A percentile compares a stretch with the other conserved stretches of the same genome.
Conservation (phyloP, 1,140 invertebrate species). For the Nilaparvata lugens region DNA sequence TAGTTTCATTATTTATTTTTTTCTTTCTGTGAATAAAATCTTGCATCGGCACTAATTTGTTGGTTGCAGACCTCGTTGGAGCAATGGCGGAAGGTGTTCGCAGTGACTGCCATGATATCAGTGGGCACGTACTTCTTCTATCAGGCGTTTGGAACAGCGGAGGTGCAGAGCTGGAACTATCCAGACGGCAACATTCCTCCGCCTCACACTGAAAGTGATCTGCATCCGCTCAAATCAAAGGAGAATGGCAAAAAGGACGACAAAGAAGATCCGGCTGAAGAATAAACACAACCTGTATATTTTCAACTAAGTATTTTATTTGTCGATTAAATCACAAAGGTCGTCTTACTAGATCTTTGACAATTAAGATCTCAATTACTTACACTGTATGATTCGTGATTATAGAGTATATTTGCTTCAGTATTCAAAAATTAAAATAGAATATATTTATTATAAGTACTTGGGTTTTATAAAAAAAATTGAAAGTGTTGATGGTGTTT, state of each 20-base stretch:
- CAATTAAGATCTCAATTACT: too few relatives aligned
- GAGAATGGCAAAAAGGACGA: background rate
- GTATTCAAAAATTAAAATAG: too few relatives aligned
- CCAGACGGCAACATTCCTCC: slow-evolving; percentile 24
- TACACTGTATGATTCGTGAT: too few relatives aligned
- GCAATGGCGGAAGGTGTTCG: slow-evolving; percentile 65
- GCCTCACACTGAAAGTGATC: background rate
- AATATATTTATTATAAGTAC: too few relatives aligned
- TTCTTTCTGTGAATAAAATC: too few relatives aligned
- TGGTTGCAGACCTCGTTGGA: slow-evolving; percentile 45
- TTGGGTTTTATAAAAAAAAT: too few relatives aligned
- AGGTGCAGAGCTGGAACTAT: slow-evolving; percentile 53
- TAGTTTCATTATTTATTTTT: too few relatives aligned
- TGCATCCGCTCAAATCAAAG: background rate
- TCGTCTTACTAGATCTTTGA: too few relatives aligned
- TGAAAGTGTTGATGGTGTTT: too few relatives aligned
- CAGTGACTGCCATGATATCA: slow-evolving; percentile 50
- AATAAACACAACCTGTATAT: background rate
- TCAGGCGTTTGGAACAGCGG: slow-evolving; percentile 55
- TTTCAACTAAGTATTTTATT: too few relatives aligned
- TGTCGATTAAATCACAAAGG: too few relatives aligned
- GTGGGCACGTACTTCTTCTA: slow-evolving; percentile 57
- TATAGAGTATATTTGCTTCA: too few relatives aligned
- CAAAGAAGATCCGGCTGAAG: background rate
- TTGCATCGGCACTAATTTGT: slow-evolving; percentile 6